A percentile compares a stretch with the other conserved stretches of the same genome.
These are phyloP conservation scores for Sipunculus nudus DNA, from an alignment of 2,888 invertebrate genomes.

Conservation along the genomic window DNA sequence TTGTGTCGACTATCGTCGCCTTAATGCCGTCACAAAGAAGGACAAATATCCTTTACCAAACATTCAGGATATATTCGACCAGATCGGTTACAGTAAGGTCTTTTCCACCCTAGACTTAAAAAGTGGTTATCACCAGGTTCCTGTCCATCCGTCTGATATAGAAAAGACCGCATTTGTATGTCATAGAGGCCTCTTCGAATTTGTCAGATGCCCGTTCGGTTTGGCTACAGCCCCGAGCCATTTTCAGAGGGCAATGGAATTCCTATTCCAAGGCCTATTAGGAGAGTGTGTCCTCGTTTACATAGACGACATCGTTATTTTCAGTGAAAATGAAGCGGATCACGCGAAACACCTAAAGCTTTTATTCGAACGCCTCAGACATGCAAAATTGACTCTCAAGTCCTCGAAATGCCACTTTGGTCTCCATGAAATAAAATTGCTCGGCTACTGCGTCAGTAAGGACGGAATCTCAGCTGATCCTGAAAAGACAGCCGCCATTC, in stretches of 20 bases:
- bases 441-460: conserved; percentile 31
- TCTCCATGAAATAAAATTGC: too few relatives aligned
- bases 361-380: conserved; percentile 18
- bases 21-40: not conserved
- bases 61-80: conserved; percentile 29
- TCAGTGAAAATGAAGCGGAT: too few relatives aligned
- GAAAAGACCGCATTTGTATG: conserved; percentile 31
- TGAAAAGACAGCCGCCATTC: conserved; percentile 21
- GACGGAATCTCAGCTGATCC: conserved; percentile 29
- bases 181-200: conserved; percentile 30
- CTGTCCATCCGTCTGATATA: conserved; percentile 9
- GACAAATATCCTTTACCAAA: conserved; percentile 13
- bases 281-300: too few relatives aligned
- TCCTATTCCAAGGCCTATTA: too few relatives aligned
- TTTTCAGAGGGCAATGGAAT: conserved; percentile 28
- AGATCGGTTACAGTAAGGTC: conserved; percentile 16
- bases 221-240: conserved; percentile 14
- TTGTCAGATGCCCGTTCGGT: conserved; percentile 23
- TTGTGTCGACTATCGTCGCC: conserved; percentile 15
- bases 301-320: too few relatives aligned
- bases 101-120: conserved; percentile 38
- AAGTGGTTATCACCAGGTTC: conserved; percentile 40
- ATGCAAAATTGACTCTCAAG: too few relatives aligned
- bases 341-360: too few relatives aligned
- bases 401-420: too few relatives aligned